Evolutionary conservation across 1,140 invertebrate species (phyloP), one percentile per base, ranked within the genome.

Genomic region (Listronotus bonariensis): DNA sequence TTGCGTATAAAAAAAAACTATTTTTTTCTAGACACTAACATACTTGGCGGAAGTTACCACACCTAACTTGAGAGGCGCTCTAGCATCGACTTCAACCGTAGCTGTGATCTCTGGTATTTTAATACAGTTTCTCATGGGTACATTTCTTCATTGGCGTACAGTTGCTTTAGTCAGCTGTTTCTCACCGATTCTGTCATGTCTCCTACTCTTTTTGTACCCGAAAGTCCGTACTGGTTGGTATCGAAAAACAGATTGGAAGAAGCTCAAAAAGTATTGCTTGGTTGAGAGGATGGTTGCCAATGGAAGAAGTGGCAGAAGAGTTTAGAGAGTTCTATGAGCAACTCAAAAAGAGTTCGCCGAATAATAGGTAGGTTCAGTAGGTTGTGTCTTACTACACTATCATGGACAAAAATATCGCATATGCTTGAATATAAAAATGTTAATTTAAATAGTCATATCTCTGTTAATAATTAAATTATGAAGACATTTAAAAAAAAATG

Each of bases 31-130:
- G 87, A 86, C 88, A 51, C 78, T 92, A 68, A 92, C 90, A 0
- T 92, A 92, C 74, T 89, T 92, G 9, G 89, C 90, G 1, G 91
- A 92, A 78, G 86, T 92, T 8, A 90, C 89, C 2, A 86, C 91
- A 70, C 90, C 91, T 0, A 85, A 89, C 72, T 78, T 91, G 11
- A 82, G 90, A 34, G 91, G 91, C 5, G 84, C 89, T 64, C 76
- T 92, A 14, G 84, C 89, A 0, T 88, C 90, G 0, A 87, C 89
- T 11, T 87, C 89, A 14, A 85, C 87, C 1, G 86, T 89, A 77
- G 83, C 86, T 61, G 86, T 91, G 49, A 90, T 92, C 38, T 74
- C 87, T 0, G 91, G 91, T 1, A 82, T 90, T 0, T 87, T 92
- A 68, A 81, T 84, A 0, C 84, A 87, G 74, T 88, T 90, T 74